A percentile compares a stretch with the other conserved stretches of the same genome.
These are phyloP conservation scores for Scatophagus argus DNA, from an alignment of 2,113 vertebrate genomes.

Conservation along the genomic window DNA sequence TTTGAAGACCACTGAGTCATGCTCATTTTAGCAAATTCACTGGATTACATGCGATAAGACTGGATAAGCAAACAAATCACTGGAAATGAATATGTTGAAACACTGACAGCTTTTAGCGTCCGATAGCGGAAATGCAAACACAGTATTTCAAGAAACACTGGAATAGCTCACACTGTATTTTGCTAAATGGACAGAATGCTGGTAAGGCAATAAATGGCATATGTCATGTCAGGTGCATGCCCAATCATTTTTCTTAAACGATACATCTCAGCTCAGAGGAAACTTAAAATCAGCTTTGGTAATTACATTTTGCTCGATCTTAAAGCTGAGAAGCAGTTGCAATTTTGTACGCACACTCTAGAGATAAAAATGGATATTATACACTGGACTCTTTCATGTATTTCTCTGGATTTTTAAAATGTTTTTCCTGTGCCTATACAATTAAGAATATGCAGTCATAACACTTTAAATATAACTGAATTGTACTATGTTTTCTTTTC, in stretches of 20 bases:
- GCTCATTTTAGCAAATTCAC: conserved; percentile 41
- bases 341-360: conserved; percentile 20
- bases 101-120: conserved; percentile 45
- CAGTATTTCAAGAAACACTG: conserved; percentile 76
- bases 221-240: conserved; percentile 47
- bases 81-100: conserved; percentile 60
- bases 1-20: conserved; percentile 1
- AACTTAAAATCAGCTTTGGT: conserved; percentile 21
- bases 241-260: conserved; percentile 60
- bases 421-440: conserved; percentile 27
- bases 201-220: conserved; percentile 35
- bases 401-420: conserved; percentile 37
- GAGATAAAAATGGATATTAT: conserved; percentile 33
- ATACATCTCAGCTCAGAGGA: conserved; percentile 35
- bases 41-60: conserved; percentile 49
- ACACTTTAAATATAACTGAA: conserved; percentile 59
- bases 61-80: conserved; percentile 61
- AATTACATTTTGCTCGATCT: conserved; percentile 37
- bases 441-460: conserved; percentile 57
- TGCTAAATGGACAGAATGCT: conserved; percentile 68
- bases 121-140: conserved; percentile 45
- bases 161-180: conserved; percentile 73
- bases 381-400: conserved; percentile 60
- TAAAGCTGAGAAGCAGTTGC: conserved; percentile 23
- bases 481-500: conserved; percentile 45